phyloP scores from a whole-genome alignment of 2,797 vertebrate species.

The Hydrolagus colliei region DNA sequence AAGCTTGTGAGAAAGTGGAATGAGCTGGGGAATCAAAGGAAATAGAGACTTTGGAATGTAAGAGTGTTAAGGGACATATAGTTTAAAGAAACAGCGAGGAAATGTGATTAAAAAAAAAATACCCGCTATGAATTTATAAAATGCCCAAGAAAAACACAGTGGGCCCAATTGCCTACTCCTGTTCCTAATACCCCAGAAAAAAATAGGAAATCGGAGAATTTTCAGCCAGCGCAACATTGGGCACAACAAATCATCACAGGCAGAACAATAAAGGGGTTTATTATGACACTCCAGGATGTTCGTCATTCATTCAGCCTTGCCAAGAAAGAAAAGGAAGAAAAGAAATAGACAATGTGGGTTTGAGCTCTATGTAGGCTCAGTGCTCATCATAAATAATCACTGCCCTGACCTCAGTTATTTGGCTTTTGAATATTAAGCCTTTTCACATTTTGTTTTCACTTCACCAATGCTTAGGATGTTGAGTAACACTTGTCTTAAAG shows the following conservation, averaged over 20 bases:
- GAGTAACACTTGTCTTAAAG: not conserved
- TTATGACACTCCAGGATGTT: not conserved
- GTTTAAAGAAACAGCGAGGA: too few species aligned
- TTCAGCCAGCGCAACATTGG: too few species aligned
- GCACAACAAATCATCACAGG: not conserved
- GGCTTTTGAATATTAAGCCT: not conserved
- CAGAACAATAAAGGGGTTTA: not conserved
- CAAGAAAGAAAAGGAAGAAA: not conserved
- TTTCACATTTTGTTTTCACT: not conserved
- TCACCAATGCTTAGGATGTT: not conserved
- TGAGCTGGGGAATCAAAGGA: too few species aligned
- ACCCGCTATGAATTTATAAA: too few species aligned
- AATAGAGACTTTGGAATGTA: too few species aligned
- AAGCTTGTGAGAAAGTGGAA: too few species aligned
- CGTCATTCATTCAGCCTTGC: not conserved
- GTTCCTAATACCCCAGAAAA: too few species aligned
- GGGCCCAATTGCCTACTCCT: too few species aligned
- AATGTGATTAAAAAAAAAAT: too few species aligned
- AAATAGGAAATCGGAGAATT: not conserved
- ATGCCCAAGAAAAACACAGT: too few species aligned
- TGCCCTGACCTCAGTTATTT: too few species aligned
- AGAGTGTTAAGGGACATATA: too few species aligned
- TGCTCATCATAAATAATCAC: not conserved
- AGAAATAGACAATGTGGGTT: not conserved
- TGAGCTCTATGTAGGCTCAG: not conserved